Evolutionary conservation across 2,888 invertebrate species (phyloP), one percentile per base, ranked within the genome.

Genomic region (Andrena hattorfiana): DNA sequence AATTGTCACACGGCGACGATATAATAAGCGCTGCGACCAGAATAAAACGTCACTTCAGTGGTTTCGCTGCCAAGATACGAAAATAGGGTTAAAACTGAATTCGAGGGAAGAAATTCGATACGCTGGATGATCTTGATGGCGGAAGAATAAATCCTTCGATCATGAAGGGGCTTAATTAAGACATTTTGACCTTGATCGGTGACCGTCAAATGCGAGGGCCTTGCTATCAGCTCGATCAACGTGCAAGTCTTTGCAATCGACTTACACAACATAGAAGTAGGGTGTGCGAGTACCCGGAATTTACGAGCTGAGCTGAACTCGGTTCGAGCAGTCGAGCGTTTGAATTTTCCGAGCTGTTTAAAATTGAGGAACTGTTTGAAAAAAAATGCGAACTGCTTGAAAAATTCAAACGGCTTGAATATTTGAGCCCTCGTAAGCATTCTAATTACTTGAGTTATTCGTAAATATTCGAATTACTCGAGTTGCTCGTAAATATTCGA

Each of bases 81-180:
- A 69, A 75, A 75, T 69, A 49, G 75, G 60, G 60, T 75, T 75
- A 69, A 75, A 75, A 62, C 51, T 62, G 28, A 54, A 69, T 69
- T 49, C 51, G 69, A 23, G 51, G 42, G 30, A 23, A 8, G 69
- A 75, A 51, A 69, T 51, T 62, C 35, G 69, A 69, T 62, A 54
- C 20, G 60, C 10, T 8, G 74, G n/a, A n/a, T 28, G 54, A 20
- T 48, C 48, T 42, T 23, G 56, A 4, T 28, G 42, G 7, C 30
- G 48, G 48, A 59, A 16, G 56, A 8, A 48, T 73, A 48, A 73
- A 66, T 73, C 30, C 48, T 23, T 13, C 16, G 20, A 20, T 28
- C 26, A 35, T 60, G 59, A 59, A 13, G 23, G 13, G 56, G 23
- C 23, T 56, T 56, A 26, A 56, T 56, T 56, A 56, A 10, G 56